These are phyloP conservation scores for Silurus asotus DNA, from an alignment of 2,113 vertebrate species.

Conservation along the genomic window DNA sequence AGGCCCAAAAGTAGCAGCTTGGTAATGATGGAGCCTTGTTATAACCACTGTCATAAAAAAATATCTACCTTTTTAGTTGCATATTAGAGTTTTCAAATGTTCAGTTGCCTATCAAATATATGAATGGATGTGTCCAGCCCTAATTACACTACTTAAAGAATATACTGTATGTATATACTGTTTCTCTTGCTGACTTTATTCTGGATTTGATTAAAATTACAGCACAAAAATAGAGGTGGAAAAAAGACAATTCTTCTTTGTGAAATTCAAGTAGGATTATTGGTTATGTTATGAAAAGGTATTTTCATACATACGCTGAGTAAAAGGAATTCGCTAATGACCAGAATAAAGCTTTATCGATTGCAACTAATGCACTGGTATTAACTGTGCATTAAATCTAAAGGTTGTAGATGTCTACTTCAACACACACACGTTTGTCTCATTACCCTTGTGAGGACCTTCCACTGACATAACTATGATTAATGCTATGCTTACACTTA, in stretches of 20 bases:
- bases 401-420: background rate
- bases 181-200: background rate
- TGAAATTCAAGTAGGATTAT: background rate
- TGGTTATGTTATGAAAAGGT: background rate
- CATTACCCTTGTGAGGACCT: background rate
- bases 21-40: no score
- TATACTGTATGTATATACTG: background rate
- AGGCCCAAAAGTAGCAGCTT: background rate
- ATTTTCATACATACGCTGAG: background rate
- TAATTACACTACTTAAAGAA: background rate
- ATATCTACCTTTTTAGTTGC: no score
- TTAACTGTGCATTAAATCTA: conserved; percentile 13
- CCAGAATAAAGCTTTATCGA: background rate
- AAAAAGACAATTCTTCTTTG: background rate
- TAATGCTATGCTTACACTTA: background rate
- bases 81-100: background rate
- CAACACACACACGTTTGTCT: background rate
- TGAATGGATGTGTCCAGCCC: background rate
- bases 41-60: background rate
- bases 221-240: background rate
- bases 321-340: background rate
- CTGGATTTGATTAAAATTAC: background rate
- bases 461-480: background rate
- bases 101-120: background rate
- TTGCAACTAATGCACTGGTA: conserved; percentile 7